phyloP scores from a whole-genome alignment of 2,113 vertebrate genomes.

The Pitta sordida region DNA sequence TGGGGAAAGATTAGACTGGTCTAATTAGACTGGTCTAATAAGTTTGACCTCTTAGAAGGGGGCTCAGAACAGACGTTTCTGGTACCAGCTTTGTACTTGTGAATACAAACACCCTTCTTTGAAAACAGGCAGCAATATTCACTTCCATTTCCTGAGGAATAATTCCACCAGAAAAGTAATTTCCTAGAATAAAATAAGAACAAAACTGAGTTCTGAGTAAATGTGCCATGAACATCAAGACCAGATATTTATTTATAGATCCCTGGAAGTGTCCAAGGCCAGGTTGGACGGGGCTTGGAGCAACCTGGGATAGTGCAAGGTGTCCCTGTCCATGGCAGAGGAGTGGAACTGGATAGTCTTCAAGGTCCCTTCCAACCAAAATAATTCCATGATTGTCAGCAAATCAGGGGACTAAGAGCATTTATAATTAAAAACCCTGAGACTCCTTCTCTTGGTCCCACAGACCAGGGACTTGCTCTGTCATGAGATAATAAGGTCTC shows the following conservation, averaged over 20 bases:
- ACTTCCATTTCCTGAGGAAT: neutral
- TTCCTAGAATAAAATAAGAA: neutral
- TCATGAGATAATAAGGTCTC: neutral
- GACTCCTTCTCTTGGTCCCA: neutral
- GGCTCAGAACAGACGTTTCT: neutral
- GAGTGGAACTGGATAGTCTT: neutral
- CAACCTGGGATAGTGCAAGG: neutral
- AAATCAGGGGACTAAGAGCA: neutral
- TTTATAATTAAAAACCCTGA: fast-evolving
- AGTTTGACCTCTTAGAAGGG: neutral
- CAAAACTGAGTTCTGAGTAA: neutral
- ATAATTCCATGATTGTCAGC: neutral
- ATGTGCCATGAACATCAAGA: neutral
- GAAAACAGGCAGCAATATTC: neutral
- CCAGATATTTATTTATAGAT: neutral
- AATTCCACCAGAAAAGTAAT: neutral
- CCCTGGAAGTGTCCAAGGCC: neutral
- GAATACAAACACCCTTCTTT: neutral
- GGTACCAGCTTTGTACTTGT: neutral
- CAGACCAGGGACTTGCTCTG: neutral
- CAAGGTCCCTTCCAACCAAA: neutral
- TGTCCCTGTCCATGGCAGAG: neutral
- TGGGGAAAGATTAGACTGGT: neutral
- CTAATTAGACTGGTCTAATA: neutral
- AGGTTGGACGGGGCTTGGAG: neutral